Percentiles rank a stretch among this genome's conserved stretches.
Conservation (phyloP, 2,888 invertebrate genomes). For the Cryptus armator region DNA sequence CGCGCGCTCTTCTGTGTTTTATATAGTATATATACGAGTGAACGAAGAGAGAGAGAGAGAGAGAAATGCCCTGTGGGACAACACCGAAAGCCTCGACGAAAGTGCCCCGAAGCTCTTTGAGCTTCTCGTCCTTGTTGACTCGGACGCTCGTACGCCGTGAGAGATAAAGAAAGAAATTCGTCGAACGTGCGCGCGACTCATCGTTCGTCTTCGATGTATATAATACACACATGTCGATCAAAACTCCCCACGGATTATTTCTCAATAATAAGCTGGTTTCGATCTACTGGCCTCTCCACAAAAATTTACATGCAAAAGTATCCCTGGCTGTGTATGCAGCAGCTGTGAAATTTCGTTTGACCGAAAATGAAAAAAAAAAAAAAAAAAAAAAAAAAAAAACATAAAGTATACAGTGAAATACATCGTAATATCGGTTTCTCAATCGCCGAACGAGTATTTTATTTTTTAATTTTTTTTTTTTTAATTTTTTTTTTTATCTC, state of each 20-base stretch:
- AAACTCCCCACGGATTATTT: conserved; percentile 32
- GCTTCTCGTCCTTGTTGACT: neutral
- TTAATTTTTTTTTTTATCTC: neutral
- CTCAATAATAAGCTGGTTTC: conserved; percentile 38
- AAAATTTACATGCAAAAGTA: conserved; percentile 53
- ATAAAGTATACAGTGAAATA: conserved; percentile 14
- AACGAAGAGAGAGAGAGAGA: neutral
- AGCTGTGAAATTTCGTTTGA: neutral
- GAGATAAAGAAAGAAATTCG: conserved; percentile 5
- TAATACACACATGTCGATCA: conserved; percentile 22
- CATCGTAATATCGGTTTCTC: conserved; percentile 40
- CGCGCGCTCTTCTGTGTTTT: neutral
- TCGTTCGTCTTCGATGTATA: neutral
- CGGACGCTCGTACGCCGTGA: neutral
- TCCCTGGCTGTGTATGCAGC: neutral
- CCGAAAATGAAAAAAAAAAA: neutral
- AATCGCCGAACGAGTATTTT: conserved; percentile 14
- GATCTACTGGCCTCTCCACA: neutral
- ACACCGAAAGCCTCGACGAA: neutral
- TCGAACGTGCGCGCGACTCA: neutral
- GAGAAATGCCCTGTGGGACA: neutral
- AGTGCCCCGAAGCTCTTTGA: conserved; percentile 1
- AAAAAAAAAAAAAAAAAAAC: neutral
- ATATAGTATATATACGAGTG: neutral
- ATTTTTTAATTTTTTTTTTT: neutral